phyloP scores from a whole-genome alignment of 2,797 vertebrate species.

The Pogoniulus pusillus region DNA sequence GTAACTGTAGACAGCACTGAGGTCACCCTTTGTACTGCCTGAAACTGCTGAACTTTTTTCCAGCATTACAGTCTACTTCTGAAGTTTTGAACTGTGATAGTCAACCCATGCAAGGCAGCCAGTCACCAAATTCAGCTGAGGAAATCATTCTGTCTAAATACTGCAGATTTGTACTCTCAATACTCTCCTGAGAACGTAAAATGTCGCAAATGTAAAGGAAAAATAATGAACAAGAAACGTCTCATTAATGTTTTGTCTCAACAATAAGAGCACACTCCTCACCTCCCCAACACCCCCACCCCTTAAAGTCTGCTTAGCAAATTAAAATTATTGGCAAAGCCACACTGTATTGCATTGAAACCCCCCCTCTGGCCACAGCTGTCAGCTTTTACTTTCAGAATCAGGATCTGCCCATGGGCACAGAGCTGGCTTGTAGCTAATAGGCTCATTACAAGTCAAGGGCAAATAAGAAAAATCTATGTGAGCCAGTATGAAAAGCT shows the following conservation, averaged over 20 bases:
- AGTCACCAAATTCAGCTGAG: background rate
- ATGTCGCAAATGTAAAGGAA: slow-evolving; percentile 1
- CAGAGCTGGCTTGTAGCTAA: slow-evolving; percentile 70
- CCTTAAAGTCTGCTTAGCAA: slow-evolving; percentile 43
- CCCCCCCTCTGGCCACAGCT: slow-evolving; percentile 62
- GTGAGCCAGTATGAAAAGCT: slow-evolving; percentile 54
- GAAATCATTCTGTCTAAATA: background rate
- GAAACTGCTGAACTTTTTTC: background rate
- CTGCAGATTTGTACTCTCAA: background rate
- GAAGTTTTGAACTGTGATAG: background rate
- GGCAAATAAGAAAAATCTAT: slow-evolving; percentile 67
- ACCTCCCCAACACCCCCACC: accelerated
- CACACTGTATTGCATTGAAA: slow-evolving; percentile 38
- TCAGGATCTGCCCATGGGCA: slow-evolving; percentile 56
- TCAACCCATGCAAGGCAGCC: background rate
- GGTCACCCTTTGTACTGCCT: background rate
- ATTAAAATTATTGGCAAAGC: slow-evolving; percentile 47
- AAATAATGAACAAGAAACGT: background rate
- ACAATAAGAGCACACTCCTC: background rate
- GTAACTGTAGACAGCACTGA: too few relatives aligned
- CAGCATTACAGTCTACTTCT: background rate
- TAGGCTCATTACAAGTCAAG: slow-evolving; percentile 82
- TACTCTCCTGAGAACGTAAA: background rate
- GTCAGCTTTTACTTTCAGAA: slow-evolving; percentile 66
- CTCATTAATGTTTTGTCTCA: slow-evolving; percentile 1